Base-by-base conservation (phyloP, 1,140 invertebrate species). In the Neodiprion fabricii region DNA sequence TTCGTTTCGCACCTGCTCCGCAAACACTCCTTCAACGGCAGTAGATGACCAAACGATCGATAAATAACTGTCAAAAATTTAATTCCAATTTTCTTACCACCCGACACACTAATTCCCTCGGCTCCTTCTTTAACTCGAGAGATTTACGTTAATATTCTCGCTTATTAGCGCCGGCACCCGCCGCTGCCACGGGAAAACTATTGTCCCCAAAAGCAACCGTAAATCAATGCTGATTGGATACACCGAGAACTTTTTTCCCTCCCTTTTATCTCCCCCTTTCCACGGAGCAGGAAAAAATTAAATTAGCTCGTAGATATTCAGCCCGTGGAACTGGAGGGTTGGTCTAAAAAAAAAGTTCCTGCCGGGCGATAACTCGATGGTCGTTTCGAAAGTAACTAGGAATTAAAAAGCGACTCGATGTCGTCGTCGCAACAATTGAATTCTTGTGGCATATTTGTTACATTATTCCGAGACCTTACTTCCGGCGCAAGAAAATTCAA, bases 51-150 rank as follows among this genome's bases (percentile, higher is more conserved):
- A 40, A 3, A 40, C 0, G 28, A 40, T 40, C n/a, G n/a, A 61
- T 61, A 61, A 61, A 61, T 61, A 61, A 61, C 11, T 61, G 53
- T 61, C 53, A 61, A 61, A 61, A 61, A 61, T 61, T 61, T 61
- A 61, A 61, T 61, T 61, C 11, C 53, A 14, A 61, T 61, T 61
- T 61, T 61, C 53, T 17, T 14, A 61, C 53, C 11, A 61, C 53
- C 50, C 28, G 28, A 40, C 28, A 40, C 28, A 40, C 28, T 40
- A 40, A 40, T 40, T 40, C 28, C 28, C 28, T 40, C 28, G 5
- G 28, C 28, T 40, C 28, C 28, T 40, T 40, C 53, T 61, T 61
- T 61, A 61, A 40, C 28, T 40, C 28, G 28, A 40, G 28, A 40
- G 53, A 61, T 61, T 61, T 61, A 61, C 53, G 53, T 14, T 17